Base-by-base conservation (phyloP, 37 sponge, comb jelly and placozoan genomes). In the Dysidea cf. avara region DNA sequence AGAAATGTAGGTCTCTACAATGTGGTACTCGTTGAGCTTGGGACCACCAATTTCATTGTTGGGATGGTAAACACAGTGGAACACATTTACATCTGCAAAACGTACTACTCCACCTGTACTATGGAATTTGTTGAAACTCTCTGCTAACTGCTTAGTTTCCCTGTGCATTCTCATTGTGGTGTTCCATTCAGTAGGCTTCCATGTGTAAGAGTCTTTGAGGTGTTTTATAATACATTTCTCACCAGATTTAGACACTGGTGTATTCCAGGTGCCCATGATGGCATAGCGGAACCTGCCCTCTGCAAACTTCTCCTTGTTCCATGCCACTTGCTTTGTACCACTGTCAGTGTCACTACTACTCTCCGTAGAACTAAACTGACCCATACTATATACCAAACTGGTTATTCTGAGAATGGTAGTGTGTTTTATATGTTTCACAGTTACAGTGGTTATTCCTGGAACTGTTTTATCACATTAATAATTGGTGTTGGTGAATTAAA, bases 181-280 rank as follows among this genome's bases (percentile, higher is more conserved):
- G 49, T 74, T 61, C 83, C 83, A 82, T 39, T 82, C 83, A 38
- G 37, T 32, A 0, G 25, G 39, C 0, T 46, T 59, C 83, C 83
- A 82, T 7, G 68, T 75, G 61, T 61, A 75, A 3, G 32, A 35
- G 0, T 57, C 52, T 37, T 75, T 83, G 12, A 32, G 39, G 35
- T 83, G 43, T 30, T 83, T 83, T 33, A 83, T 76, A 20, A 81
- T 75, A 40, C 66, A 74, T 16, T 25, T 53, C n/a, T 59, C 25
- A 6, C 83, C 83, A 53, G 7, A 7, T 67, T 68, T 68, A 0
- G 49, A 16, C n/a, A 29, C n/a, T 25, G 76, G 76, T 5, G 34
- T 35, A 14, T 53, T 68, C 30, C 51, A 83, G 24, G 51, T 75
- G n/a, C 83, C 83, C 51, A 36, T 75, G 62, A 75, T 75, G 32